Conservation (phyloP, 2,113 vertebrate genomes). For the Pachypanchax playfairii region DNA sequence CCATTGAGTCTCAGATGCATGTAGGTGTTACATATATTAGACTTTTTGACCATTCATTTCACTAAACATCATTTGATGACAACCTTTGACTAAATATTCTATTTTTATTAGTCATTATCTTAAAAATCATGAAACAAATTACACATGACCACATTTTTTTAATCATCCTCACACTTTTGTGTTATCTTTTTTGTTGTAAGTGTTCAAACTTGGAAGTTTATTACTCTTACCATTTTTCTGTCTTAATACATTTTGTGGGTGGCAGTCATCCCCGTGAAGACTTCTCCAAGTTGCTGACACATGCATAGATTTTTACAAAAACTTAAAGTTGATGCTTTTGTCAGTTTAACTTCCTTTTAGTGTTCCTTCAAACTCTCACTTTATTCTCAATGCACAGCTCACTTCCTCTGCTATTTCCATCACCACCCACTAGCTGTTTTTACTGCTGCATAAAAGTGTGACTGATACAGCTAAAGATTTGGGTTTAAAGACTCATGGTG, state of each 20-base stretch:
- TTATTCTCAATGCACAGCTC: constrained; percentile 11
- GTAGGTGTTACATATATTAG: no score
- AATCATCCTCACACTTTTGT: no score
- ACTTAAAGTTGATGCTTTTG: background rate
- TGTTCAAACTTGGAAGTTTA: no score
- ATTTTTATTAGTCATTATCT: no score
- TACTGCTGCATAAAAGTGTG: constrained; percentile 9
- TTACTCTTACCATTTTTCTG: constrained; percentile 8
- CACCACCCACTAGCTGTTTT: constrained; percentile 30
- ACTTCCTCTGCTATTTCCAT: constrained; percentile 50
- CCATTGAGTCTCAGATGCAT: no score
- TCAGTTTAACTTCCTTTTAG: background rate
- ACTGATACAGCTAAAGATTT: constrained; percentile 14
- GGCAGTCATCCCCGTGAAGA: constrained; percentile 1
- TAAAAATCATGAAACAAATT: no score
- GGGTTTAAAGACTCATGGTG: no score
- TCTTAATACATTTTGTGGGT: background rate
- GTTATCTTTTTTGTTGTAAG: no score
- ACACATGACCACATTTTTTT: no score
- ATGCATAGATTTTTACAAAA: background rate
- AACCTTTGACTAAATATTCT: no score
- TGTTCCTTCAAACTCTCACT: constrained; percentile 13
- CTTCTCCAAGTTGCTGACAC: background rate
- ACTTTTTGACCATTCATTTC: no score
- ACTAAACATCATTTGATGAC: no score